Percentiles rank a stretch among this genome's conserved stretches.
Conservation (phyloP, 1,140 invertebrate species). For the Hyles vespertilio region DNA sequence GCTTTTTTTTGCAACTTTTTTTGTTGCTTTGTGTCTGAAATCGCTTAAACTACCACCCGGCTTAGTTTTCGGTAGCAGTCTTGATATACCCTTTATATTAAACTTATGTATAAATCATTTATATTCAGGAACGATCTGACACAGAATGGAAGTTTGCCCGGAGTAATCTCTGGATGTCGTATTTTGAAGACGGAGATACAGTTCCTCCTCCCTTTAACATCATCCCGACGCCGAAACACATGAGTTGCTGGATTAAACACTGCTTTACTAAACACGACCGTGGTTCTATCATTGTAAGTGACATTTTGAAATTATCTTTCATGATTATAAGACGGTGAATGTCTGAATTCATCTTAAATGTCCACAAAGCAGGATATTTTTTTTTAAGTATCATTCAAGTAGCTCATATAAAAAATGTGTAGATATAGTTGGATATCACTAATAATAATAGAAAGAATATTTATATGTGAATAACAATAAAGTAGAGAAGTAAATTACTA, state of each 20-base stretch:
- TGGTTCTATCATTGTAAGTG: constrained; percentile 79
- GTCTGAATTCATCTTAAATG: too few species aligned
- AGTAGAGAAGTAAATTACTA: too few species aligned
- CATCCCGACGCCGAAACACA: constrained; percentile 84
- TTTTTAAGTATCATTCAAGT: too few species aligned
- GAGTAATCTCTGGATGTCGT: constrained; percentile 94
- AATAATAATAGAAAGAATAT: too few species aligned
- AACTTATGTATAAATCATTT: neutral
- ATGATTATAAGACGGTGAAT: neutral
- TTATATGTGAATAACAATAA: too few species aligned
- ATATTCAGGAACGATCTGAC: constrained; percentile 86
- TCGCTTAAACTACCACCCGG: too few species aligned
- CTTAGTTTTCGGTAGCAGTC: neutral
- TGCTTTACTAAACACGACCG: constrained; percentile 61
- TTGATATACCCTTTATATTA: constrained; percentile 1
- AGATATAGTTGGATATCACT: too few species aligned
- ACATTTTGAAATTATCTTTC: neutral
- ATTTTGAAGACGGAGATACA: constrained; percentile 91
- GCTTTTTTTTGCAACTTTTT: too few species aligned
- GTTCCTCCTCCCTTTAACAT: constrained; percentile 93
- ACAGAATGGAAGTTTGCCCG: constrained; percentile 95
- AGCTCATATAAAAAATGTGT: too few species aligned
- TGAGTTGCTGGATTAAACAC: constrained; percentile 72
- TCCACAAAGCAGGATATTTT: too few species aligned
- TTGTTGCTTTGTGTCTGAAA: too few species aligned